phyloP scores from a whole-genome alignment of 1,140 invertebrate species.

The Harpegnathos saltator region DNA sequence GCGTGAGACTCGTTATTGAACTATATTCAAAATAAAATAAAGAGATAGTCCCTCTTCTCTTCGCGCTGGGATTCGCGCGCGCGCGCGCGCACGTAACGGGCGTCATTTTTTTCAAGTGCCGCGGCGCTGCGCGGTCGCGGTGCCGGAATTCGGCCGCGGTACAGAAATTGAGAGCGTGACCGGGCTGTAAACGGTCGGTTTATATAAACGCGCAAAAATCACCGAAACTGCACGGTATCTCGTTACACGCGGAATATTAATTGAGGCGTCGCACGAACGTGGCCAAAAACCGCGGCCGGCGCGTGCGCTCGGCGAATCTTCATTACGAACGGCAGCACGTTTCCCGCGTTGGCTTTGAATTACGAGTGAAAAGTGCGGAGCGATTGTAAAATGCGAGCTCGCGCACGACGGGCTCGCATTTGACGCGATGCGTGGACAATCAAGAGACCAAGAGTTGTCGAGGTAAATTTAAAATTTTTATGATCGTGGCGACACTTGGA shows the following conservation, averaged over 20 bases:
- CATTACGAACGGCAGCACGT: conserved; percentile 66
- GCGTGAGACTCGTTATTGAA: conserved; percentile 33
- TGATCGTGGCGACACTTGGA: conserved; percentile 27
- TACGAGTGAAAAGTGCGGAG: conserved; percentile 73
- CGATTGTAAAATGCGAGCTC: conserved; percentile 69
- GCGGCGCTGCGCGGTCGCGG: background rate
- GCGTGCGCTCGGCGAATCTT: conserved; percentile 65
- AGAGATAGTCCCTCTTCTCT: background rate
- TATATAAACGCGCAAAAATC: conserved; percentile 78
- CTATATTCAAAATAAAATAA: conserved; percentile 20
- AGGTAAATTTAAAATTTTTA: conserved; percentile 53
- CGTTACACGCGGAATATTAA: conserved; percentile 74
- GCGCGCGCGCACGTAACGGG: background rate
- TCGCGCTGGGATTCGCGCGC: background rate
- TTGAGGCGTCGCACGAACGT: conserved; percentile 53
- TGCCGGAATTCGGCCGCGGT: conserved; percentile 3
- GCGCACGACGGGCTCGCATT: too few species aligned
- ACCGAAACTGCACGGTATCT: conserved; percentile 67
- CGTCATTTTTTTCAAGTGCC: background rate
- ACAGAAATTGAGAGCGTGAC: conserved; percentile 72
- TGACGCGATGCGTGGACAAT: conserved; percentile 54
- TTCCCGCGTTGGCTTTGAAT: conserved; percentile 69
- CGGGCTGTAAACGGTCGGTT: conserved; percentile 76
- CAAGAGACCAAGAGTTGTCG: conserved; percentile 35
- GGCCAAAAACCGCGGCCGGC: conserved; percentile 27